Base-by-base conservation (phyloP, 2,888 invertebrate species). In the Amphipyra tragopoginis region DNA sequence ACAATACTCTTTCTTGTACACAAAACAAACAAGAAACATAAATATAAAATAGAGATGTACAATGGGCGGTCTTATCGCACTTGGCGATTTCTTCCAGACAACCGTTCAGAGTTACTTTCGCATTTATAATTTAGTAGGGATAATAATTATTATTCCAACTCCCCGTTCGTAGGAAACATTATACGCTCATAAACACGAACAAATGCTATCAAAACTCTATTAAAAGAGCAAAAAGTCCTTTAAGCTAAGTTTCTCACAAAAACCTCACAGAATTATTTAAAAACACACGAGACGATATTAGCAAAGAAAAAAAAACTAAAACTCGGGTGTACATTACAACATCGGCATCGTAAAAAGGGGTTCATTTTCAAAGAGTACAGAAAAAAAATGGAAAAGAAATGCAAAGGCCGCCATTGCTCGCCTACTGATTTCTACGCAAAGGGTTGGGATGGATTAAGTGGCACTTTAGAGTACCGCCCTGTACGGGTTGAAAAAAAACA, bases 381-480 rank as follows among this genome's bases (percentile, higher is more conserved):
- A 88, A 89, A 86, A 74, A 87, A 87, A 88, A 80, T 82, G 78
- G 79, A 86, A 86, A 88, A 89, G 88, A 83, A 61, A 44, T 45
- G 15, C 36, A 85, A 89, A 86, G 86, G 77, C 81, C 79, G 66
- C 83, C 87, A 87, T 87, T 86, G 89, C 91, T 90, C 91, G 92
- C 93, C 90, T 93, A 88, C 87, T 91, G 92, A 90, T 90, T 93
- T 90, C 89, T 85, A 86, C 86, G 87, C 80, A 86, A 88, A 89
- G 91, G 93, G 93, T 90, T 89, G 93, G 91, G 89, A 82, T 84
- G 87, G 86, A 86, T 90, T 86, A 92, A 94, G 94, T 93, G 90
- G 80, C 88, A 90, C 94, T 94, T 91, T 84, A 82, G 66, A 83
- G 92, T 83, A 90, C 93, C 93, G 92, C 93, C 93, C 93, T 89